phyloP scores from a whole-genome alignment of 2,797 vertebrate genomes.

The Tachyglossus aculeatus region DNA sequence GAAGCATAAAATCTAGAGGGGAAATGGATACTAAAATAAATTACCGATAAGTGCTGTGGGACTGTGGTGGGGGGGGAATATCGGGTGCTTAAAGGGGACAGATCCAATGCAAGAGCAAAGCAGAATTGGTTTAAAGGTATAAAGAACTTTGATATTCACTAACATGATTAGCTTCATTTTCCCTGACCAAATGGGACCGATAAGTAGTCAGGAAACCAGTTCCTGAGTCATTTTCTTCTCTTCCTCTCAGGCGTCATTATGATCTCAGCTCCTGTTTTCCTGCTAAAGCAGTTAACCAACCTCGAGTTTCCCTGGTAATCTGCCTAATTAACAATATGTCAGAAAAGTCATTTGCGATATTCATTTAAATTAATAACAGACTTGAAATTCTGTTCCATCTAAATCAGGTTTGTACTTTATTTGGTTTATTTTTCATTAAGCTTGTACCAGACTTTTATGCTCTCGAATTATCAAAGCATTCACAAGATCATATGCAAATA shows the following conservation, averaged over 20 bases:
- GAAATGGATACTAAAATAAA: too few relatives aligned
- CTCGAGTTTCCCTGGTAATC: constrained; percentile 26
- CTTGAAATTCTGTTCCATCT: constrained; percentile 54
- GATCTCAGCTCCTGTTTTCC: not conserved
- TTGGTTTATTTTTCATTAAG: constrained; percentile 50
- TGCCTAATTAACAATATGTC: constrained; percentile 62
- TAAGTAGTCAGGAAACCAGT: not conserved
- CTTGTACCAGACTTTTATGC: constrained; percentile 32
- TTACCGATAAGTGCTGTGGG: too few relatives aligned
- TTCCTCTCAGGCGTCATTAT: constrained; percentile 6
- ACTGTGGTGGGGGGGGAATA: too few relatives aligned
- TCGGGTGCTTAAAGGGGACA: too few relatives aligned
- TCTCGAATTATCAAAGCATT: not conserved
- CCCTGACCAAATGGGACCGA: not conserved
- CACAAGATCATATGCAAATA: constrained; percentile 30
- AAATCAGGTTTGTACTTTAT: constrained; percentile 12
- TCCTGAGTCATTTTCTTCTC: not conserved
- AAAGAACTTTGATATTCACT: not conserved
- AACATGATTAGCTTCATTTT: not conserved
- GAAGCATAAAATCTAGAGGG: too few relatives aligned
- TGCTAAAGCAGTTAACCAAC: constrained; percentile 17
- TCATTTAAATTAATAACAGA: constrained; percentile 73
- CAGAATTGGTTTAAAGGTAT: too few relatives aligned
- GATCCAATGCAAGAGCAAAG: too few relatives aligned
- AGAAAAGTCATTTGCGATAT: constrained; percentile 65